Evolutionary conservation across 2,888 invertebrate species (phyloP), one percentile per base, ranked within the genome.

Genomic region (Lasioglossum zephyrum): DNA sequence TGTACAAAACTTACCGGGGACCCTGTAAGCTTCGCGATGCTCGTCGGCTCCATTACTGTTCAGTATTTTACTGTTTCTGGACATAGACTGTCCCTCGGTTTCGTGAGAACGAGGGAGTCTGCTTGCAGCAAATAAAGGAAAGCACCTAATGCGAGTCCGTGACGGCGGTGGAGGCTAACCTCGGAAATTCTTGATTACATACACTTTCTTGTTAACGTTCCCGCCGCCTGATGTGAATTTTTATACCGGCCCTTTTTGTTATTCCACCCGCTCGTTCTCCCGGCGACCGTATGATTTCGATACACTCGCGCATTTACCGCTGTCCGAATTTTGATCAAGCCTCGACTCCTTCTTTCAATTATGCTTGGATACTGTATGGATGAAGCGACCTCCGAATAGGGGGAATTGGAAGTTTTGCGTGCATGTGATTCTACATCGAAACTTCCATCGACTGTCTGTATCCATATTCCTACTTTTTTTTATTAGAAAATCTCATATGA

Each of bases 111-210:
- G 26, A 44, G 87, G 57, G 81, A 79, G 81, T 49, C 84, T 74
- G 84, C 74, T 84, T 57, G 85, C 79, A 63, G 87, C 85, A 85
- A 89, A 87, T 85, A 87, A 87, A 87, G 87, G 83, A 77, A 90
- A 90, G 84, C 81, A 83, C 77, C 90, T 90, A 89, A 90, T 86
- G 88, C 88, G 88, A 90, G 84, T 74, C 77, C 86, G 88, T 83
- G 86, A 88, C 80, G 87, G 73, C 79, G 84, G 73, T 49, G 72
- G 74, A 47, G 77, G 69, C 84, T 82, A 75, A 69, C 18, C 79
- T 73, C 75, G 82, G 86, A 90, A 89, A 86, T 90, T 75, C 90
- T 90, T 90, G 90, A 90, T 90, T 90, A 90, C 87, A 82, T 80
- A 87, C 87, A 88, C 88, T 83, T 90, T 83, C 90, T 90, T 87